These are phyloP conservation scores for Ancistrus triradiatus DNA, from an alignment of 2,113 vertebrate species.

Conservation along the genomic window DNA sequence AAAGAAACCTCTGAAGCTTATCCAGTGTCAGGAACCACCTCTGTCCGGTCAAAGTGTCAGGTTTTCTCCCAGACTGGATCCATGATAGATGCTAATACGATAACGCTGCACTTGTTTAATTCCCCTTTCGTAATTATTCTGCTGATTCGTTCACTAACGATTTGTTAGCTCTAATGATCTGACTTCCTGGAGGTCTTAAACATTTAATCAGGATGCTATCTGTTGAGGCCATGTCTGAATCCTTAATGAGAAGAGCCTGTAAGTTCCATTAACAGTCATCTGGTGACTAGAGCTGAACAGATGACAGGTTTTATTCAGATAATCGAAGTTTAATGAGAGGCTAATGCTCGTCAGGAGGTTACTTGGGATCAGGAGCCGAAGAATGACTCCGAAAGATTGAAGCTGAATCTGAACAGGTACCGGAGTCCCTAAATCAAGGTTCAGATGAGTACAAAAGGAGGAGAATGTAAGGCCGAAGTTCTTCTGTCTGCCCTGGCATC, in stretches of 20 bases:
- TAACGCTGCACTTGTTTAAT: not conserved
- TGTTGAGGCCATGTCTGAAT: not conserved
- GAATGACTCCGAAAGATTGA: too few relatives aligned
- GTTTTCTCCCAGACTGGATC: not conserved
- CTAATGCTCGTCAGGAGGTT: too few relatives aligned
- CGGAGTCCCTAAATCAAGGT: not conserved
- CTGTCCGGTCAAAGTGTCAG: not conserved
- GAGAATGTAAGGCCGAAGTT: not conserved
- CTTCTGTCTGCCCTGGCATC: not conserved
- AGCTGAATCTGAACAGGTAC: not conserved
- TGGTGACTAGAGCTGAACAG: too few relatives aligned
- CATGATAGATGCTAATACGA: not conserved
- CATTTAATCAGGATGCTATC: conserved; percentile 15
- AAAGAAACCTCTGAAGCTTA: too few relatives aligned
- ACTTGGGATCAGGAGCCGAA: too few relatives aligned
- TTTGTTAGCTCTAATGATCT: conserved; percentile 18
- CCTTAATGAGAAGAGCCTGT: too few relatives aligned
- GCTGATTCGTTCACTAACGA: not conserved
- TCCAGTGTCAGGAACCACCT: too few relatives aligned
- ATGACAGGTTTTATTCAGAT: too few relatives aligned
- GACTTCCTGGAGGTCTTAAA: conserved; percentile 13
- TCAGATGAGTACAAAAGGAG: conserved; percentile 5
- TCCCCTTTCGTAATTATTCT: not conserved
- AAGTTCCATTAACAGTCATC: too few relatives aligned
- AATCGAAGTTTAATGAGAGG: too few relatives aligned